These are phyloP conservation scores for Meteorus sp. DNA, from an alignment of 1,140 invertebrate species.

Conservation along the genomic window DNA sequence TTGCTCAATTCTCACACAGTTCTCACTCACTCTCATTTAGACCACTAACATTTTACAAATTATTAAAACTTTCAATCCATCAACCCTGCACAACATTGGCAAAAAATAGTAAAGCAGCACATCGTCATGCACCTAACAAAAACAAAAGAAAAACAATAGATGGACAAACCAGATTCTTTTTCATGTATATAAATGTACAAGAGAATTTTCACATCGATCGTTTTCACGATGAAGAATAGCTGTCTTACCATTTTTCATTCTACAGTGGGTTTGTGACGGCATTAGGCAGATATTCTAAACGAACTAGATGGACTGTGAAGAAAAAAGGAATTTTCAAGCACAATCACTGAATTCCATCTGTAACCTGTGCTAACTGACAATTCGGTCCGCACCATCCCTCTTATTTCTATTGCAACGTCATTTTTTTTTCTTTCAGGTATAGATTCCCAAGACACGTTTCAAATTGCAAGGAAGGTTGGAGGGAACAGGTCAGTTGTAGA, in stretches of 20 bases:
- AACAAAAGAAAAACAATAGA: neutral
- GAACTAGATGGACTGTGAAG: too few relatives aligned
- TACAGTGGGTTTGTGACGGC: too few relatives aligned
- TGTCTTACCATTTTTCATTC: neutral
- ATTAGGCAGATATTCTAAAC: too few relatives aligned
- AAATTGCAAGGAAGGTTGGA: neutral
- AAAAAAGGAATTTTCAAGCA: too few relatives aligned
- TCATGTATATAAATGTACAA: too few relatives aligned
- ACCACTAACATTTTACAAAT: slow-evolving; percentile 8
- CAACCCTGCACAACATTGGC: neutral
- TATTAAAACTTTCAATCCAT: slow-evolving; percentile 25
- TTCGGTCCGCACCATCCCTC: neutral
- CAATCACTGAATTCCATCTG: too few relatives aligned
- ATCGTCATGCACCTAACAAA: neutral
- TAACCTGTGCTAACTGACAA: too few relatives aligned
- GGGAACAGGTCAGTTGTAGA: neutral
- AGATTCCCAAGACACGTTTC: neutral
- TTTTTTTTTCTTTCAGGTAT: neutral
- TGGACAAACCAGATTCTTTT: too few relatives aligned
- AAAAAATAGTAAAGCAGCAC: neutral
- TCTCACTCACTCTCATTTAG: too few relatives aligned
- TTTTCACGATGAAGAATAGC: too few relatives aligned
- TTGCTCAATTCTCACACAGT: neutral
- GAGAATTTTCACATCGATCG: too few relatives aligned
- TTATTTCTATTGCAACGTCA: too few relatives aligned